phyloP scores from a whole-genome alignment of 1,140 invertebrate species.

The Venustaconcha ellipsiformis region DNA sequence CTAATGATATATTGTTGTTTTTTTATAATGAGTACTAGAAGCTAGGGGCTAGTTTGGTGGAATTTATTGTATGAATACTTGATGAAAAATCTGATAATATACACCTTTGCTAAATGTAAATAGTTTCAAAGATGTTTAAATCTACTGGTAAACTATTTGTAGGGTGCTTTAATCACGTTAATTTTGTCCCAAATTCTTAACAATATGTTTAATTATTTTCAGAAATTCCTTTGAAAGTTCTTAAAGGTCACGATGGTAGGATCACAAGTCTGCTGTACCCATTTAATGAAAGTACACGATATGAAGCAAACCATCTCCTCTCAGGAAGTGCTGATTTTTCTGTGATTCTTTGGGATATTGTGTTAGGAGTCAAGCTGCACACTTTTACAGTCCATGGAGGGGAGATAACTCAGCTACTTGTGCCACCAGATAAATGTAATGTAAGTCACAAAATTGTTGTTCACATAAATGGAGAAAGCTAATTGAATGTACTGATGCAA shows the following conservation, averaged over 20 bases:
- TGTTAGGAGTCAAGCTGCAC: slow-evolving; percentile 89
- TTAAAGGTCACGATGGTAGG: slow-evolving; percentile 90
- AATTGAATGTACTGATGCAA: too few species aligned
- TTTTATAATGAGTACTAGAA: too few species aligned
- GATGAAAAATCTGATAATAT: too few species aligned
- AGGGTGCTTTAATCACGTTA: too few species aligned
- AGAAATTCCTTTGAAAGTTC: slow-evolving; percentile 91
- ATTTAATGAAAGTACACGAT: slow-evolving; percentile 90
- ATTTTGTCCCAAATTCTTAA: neutral
- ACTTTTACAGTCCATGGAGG: slow-evolving; percentile 96
- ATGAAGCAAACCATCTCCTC: slow-evolving; percentile 85
- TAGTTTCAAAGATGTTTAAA: too few species aligned
- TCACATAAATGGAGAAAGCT: neutral
- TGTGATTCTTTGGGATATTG: slow-evolving; percentile 97
- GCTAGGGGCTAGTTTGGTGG: too few species aligned
- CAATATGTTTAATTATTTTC: slow-evolving; percentile 38
- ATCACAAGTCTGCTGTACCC: slow-evolving; percentile 98
- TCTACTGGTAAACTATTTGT: too few species aligned
- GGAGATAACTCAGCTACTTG: slow-evolving; percentile 86
- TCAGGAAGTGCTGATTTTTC: slow-evolving; percentile 98
- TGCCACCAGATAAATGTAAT: slow-evolving; percentile 89
- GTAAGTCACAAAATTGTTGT: slow-evolving; percentile 47
- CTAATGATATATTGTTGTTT: too few species aligned
- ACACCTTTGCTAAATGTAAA: too few species aligned
- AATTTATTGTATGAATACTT: too few species aligned